These are phyloP conservation scores for Philhelius pedissequus DNA, from an alignment of 2,888 invertebrate species.

Conservation along the genomic window DNA sequence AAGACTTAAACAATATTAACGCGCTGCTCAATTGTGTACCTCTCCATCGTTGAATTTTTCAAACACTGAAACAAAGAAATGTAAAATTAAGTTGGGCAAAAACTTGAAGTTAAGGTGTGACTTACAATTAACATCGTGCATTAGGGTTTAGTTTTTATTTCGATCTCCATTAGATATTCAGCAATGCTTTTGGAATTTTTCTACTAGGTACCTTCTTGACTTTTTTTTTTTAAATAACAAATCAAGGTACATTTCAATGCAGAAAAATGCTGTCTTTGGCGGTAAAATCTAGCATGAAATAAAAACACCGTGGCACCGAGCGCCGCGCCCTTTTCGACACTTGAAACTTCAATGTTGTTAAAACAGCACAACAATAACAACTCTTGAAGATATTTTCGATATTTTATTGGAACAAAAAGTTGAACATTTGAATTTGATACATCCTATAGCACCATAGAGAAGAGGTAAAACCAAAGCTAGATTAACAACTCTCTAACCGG, in stretches of 20 bases:
- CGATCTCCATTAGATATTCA: no score
- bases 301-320: background rate
- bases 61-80: no score
- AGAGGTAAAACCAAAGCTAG: background rate
- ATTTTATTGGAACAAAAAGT: slow-evolving; percentile 8
- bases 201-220: no score
- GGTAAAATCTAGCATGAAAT: slow-evolving; percentile 2
- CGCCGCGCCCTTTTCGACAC: background rate
- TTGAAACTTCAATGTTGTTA: background rate
- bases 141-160: no score
- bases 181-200: no score
- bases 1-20: no score
- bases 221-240: no score
- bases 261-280: background rate
- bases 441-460: background rate
- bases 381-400: slow-evolving; percentile 14
- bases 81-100: no score
- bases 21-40: no score
- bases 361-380: slow-evolving; percentile 7
- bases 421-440: slow-evolving; percentile 18
- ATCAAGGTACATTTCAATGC: background rate
- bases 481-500: slow-evolving; percentile 22
- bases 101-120: no score
- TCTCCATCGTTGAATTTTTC: no score
- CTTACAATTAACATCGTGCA: no score